A percentile compares a stretch with the other conserved stretches of the same genome.
Conservation (phyloP, 2,888 invertebrate species). For the Seira ritae region DNA sequence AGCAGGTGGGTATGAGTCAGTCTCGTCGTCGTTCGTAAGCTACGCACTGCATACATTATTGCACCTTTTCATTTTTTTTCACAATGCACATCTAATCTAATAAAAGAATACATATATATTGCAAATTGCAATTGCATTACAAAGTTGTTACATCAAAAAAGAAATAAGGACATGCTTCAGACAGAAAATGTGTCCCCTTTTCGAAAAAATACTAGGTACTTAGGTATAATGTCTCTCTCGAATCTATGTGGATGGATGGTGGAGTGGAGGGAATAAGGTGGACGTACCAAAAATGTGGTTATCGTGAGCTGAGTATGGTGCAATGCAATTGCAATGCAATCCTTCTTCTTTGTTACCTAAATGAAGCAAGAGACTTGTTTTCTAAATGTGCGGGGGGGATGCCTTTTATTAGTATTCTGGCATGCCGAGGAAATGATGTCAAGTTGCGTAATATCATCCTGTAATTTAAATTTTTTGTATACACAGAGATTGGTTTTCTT, state of each 20-base stretch:
- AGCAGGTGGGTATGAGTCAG: background rate
- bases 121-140: background rate
- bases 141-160: background rate
- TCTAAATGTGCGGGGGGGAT: background rate
- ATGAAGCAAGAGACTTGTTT: background rate
- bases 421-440: slow-evolving; percentile 22
- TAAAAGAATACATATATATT: background rate
- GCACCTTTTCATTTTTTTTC: background rate
- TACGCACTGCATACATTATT: too few relatives aligned
- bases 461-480: slow-evolving; percentile 4
- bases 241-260: background rate
- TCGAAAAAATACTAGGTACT: background rate
- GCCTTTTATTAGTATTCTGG: slow-evolving; percentile 1
- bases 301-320: slow-evolving; percentile 3
- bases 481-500: background rate
- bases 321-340: background rate
- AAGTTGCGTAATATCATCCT: slow-evolving; percentile 32
- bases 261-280: background rate
- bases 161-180: background rate
- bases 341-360: background rate
- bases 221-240: background rate
- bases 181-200: background rate
- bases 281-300: background rate
- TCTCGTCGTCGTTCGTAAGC: too few relatives aligned
- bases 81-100: background rate